Evolutionary conservation across 2,888 invertebrate species (phyloP), one percentile per base, ranked within the genome.

Genomic region (Mesoligia furuncula): DNA sequence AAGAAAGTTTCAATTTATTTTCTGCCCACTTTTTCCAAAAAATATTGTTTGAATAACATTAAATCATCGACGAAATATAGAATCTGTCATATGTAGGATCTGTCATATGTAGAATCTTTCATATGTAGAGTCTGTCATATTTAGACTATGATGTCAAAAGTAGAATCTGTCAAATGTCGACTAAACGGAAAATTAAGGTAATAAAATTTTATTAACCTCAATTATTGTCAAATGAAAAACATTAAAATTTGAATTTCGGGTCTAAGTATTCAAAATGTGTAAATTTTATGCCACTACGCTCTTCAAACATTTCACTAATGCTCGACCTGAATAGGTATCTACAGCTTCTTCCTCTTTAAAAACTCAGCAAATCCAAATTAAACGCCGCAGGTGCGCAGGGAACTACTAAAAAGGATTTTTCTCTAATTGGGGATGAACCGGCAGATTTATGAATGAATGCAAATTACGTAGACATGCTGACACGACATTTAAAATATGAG

Each of bases 391-490:
- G 88, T 88, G 88, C 62, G 39, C 75, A 27, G 54, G 51, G 61
- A 78, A 85, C 83, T 80, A 81, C 85, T 84, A 86, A 85, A 85
- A 72, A 75, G 65, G 72, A 83, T 79, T 85, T 84, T 73, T 61
- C 81, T 83, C 80, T 83, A 83, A 86, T 86, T 87, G 85, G 85
- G 80, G 84, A 82, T 81, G 67, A 80, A 78, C 75, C 67, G 13
- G 74, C 74, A 83, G 87, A 87, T 88, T 88, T 88, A 88, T 83
- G 87, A 78, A 77, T 74, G 79, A 84, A 86, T 80, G 78, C 84
- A 87, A 85, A 87, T 87, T 83, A 67, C 71, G 62, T 65, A 76
- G 73, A 64, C 45, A 59, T 66, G 75, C 83, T 83, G 80, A 83
- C 70, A 69, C 59, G 69, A 61, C 72, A 61, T 65, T 74, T 77